These are phyloP conservation scores for Alsophila aescularia DNA, from an alignment of 2,888 invertebrate species.

Conservation along the genomic window DNA sequence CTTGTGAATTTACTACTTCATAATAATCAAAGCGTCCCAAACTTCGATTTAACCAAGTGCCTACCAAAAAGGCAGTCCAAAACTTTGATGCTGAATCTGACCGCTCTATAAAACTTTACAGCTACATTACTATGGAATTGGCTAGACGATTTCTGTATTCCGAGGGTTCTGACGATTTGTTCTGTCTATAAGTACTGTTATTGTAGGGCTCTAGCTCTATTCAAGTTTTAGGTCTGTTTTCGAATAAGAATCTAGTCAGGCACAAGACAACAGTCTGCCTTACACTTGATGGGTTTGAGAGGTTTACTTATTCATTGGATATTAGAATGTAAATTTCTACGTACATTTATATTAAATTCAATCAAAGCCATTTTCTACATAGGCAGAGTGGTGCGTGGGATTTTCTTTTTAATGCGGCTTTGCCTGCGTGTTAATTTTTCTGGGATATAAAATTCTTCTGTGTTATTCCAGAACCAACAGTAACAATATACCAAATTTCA, in stretches of 20 bases:
- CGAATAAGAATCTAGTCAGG: not conserved
- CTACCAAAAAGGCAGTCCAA: not conserved
- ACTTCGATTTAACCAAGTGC: conserved; percentile 10
- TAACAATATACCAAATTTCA: no score
- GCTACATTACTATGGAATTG: conserved; percentile 1
- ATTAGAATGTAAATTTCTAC: no score
- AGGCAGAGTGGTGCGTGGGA: no score
- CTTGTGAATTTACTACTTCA: not conserved
- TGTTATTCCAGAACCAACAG: no score
- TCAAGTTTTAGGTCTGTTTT: not conserved
- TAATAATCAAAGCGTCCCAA: conserved; percentile 3
- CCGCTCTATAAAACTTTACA: conserved; percentile 28
- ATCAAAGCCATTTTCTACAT: no score
- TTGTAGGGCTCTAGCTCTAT: not conserved
- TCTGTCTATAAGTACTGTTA: not conserved
- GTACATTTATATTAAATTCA: no score
- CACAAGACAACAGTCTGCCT: no score
- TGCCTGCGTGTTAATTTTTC: no score
- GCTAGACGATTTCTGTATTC: conserved; percentile 9
- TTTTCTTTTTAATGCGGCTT: no score
- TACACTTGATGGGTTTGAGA: no score
- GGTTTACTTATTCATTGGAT: no score
- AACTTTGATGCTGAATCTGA: conserved; percentile 18
- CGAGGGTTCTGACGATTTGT: not conserved
- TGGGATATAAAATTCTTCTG: no score